Conservation (phyloP, 2,113 vertebrate species). For the Pachycephala philippinensis region DNA sequence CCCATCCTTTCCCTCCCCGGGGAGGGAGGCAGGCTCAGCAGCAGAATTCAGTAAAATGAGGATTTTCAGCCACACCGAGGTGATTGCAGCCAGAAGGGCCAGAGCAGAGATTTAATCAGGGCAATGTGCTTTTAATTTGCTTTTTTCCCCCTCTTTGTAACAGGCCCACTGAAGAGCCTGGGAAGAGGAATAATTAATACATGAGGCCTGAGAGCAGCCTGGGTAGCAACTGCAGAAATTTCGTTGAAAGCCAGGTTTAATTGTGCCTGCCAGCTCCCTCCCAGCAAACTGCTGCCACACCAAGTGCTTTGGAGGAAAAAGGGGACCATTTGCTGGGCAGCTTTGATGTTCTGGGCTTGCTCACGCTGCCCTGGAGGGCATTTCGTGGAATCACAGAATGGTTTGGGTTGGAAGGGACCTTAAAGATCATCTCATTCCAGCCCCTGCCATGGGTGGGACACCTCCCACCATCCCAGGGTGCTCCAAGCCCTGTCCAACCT, state of each 20-base stretch:
- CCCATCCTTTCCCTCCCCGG: not conserved
- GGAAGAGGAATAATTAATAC: constrained; percentile 66
- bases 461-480: accelerated
- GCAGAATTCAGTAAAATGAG: constrained; percentile 52
- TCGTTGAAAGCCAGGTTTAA: constrained; percentile 16
- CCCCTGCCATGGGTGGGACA: not conserved
- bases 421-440: not conserved
- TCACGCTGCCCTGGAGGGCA: not conserved
- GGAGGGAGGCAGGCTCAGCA: constrained; percentile 4
- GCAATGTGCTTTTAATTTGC: constrained; percentile 68
- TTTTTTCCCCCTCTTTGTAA: not conserved
- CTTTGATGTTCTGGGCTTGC: constrained; percentile 2
- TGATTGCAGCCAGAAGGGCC: constrained; percentile 34
- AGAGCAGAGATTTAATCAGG: constrained; percentile 58
- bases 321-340: not conserved
- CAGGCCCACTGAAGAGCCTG: not conserved
- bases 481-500: accelerated
- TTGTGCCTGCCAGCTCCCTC: constrained; percentile 41
- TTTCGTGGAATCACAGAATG: not conserved
- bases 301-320: not conserved
- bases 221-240: not conserved
- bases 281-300: not conserved
- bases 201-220: constrained; percentile 20
- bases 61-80: constrained; percentile 50
- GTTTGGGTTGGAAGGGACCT: not conserved